These are phyloP conservation scores for Acronicta aceris DNA, from an alignment of 2,888 invertebrate genomes.

Conservation along the genomic window DNA sequence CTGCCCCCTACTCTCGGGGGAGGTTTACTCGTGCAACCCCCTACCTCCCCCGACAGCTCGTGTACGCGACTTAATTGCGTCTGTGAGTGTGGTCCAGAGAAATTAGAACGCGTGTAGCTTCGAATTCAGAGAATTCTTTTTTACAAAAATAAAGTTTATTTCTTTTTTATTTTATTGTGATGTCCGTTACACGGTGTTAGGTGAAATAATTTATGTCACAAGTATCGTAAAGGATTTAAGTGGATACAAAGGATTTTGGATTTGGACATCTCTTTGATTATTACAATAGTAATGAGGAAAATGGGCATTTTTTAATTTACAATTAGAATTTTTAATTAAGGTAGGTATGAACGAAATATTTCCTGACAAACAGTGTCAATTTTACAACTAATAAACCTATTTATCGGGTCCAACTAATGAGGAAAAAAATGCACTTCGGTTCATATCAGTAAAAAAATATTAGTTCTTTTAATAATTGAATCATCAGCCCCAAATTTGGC, in stretches of 20 bases:
- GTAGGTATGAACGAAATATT: constrained; percentile 11
- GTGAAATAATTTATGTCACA: constrained; percentile 11
- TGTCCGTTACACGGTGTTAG: not conserved
- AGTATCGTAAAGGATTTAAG: constrained; percentile 1
- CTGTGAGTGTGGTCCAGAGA: constrained; percentile 89
- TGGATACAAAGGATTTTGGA: not conserved
- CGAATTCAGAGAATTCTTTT: constrained; percentile 66
- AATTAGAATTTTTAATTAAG: too few relatives aligned
- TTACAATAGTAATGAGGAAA: not conserved
- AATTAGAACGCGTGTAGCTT: constrained; percentile 82
- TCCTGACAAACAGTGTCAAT: constrained; percentile 13
- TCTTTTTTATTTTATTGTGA: constrained; percentile 7
- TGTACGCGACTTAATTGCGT: constrained; percentile 89
- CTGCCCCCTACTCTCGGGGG: constrained; percentile 58
- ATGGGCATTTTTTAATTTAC: too few relatives aligned
- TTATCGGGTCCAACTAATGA: constrained; percentile 42
- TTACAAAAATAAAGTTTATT: constrained; percentile 21
- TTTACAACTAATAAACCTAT: constrained; percentile 29
- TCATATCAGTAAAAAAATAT: constrained; percentile 22
- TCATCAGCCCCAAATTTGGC: constrained; percentile 50
- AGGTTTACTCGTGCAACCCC: constrained; percentile 62
- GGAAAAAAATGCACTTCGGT: constrained; percentile 2
- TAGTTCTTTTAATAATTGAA: constrained; percentile 39
- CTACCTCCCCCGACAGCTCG: constrained; percentile 76
- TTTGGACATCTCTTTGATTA: not conserved